Conservation (phyloP, 2,888 invertebrate species). For the Lasius fuliginosus region DNA sequence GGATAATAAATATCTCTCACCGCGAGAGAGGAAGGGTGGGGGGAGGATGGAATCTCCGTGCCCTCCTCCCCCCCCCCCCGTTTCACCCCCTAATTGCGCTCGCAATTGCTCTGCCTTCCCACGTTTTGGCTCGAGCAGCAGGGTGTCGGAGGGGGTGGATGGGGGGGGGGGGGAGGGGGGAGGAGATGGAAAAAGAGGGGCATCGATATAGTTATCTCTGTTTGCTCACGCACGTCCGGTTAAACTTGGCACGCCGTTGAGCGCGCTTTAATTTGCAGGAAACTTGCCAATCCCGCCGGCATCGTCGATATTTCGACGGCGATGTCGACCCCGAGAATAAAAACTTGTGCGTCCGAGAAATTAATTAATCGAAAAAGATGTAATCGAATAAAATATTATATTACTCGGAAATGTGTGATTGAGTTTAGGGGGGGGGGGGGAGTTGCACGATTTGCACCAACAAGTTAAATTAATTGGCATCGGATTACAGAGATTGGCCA, state of each 20-base stretch:
- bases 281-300: constrained; percentile 32
- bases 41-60: not conserved
- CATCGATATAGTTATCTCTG: constrained; percentile 55
- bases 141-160: not conserved
- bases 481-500: not conserved
- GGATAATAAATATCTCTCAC: constrained; percentile 60
- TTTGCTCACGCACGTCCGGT: constrained; percentile 56
- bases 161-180: too few relatives aligned
- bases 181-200: not conserved
- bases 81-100: not conserved
- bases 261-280: constrained; percentile 50
- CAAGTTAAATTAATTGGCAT: not conserved
- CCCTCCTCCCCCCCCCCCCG: not conserved
- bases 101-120: not conserved
- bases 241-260: constrained; percentile 47
- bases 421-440: too few relatives aligned
- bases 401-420: not conserved
- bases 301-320: constrained; percentile 11
- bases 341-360: not conserved
- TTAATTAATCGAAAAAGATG: not conserved
- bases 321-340: constrained; percentile 7
- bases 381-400: not conserved
- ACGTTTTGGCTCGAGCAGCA: not conserved
- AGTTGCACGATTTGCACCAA: not conserved
- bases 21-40: not conserved